Base-by-base conservation (phyloP, 53 echinoderm and acorn worm genomes). In the Patiria pectinifera region DNA sequence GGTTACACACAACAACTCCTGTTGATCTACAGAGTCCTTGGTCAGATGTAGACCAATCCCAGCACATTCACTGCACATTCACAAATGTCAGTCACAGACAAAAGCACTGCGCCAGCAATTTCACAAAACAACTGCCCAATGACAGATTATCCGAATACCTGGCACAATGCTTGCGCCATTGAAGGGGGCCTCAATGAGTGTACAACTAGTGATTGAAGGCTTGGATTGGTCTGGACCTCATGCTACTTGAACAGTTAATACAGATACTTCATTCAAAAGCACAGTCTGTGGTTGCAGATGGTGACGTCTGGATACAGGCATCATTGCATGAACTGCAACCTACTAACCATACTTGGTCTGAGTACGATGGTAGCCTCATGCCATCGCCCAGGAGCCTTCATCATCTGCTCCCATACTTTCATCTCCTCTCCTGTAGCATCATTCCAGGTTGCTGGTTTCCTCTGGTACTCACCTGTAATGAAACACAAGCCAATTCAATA, bases 391-490 rank as follows among this genome's bases (percentile, higher is more conserved):
- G 95, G 96, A 22, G 91, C 92, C 49, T 91, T 86, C 9, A 98
- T 53, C 96, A 98, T 98, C 25, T 94, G 87, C 43, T 95, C 88
- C 99, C 99, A 98, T 13, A 93, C 85, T 48, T 92, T 85, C 8
- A 96, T 95, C 82, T 97, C 99, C 14, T 96, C 93, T 10, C 94
- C 93, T 8, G 77, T 95, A 0, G 99, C 96, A 48, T 98, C 97
- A 84, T 94, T 95, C 95, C 96, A 98, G 61, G 91, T 93, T 0
- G 93, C 97, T 13, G 91, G 87, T 43, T 97, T 96, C 15, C 96
- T 94, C 70, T 95, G 94, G 26, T 94, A 95, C 62, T 95, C 95
- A n/a, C 99, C 99, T 97, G 84, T 0, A 78, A 75, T 0, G 19
- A 85, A 93, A 48, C 83, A 47, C 5, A 79, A 47, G 15, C 47